Percentiles rank a stretch among this genome's conserved stretches.
Evolutionary conservation across 2,113 vertebrate species (phyloP).

Genomic region (Triplophysa dalaica): DNA sequence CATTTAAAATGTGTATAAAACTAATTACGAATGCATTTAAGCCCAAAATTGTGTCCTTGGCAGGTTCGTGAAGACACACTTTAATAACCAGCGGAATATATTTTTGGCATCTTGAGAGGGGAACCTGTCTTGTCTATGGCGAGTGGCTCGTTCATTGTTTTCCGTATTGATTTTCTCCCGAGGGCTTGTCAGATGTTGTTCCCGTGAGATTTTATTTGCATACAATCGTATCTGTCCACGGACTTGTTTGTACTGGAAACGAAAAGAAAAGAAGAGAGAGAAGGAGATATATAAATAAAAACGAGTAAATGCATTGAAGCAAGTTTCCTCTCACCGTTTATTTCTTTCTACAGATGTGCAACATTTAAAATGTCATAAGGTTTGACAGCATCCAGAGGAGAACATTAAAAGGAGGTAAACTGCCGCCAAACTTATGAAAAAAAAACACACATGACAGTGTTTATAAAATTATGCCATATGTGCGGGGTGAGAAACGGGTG

Average conservation of each 20-base stretch:
- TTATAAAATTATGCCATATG: not conserved
- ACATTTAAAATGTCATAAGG: conserved; percentile 25
- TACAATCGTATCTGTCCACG: conserved; percentile 37
- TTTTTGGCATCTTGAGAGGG: conserved; percentile 51
- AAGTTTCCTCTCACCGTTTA: not conserved
- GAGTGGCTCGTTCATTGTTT: conserved; percentile 48
- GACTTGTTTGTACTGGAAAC: conserved; percentile 31
- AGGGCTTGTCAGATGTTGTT: conserved; percentile 20
- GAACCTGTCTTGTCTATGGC: conserved; percentile 4
- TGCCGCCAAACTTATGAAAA: conserved; percentile 1
- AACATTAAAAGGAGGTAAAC: conserved; percentile 20
- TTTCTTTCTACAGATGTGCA: not conserved
- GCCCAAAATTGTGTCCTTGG: conserved; percentile 45
- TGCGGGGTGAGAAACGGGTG: not conserved
- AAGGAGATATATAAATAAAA: conserved; percentile 31
- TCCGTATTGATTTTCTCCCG: conserved; percentile 35
- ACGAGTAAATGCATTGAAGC: not conserved
- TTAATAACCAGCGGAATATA: conserved; percentile 46
- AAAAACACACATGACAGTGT: not conserved
- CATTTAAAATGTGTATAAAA: conserved; percentile 11
- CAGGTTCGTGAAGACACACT: conserved; percentile 25
- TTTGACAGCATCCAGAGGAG: conserved; percentile 10
- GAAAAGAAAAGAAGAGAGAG: conserved; percentile 12
- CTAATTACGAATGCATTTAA: conserved; percentile 58
- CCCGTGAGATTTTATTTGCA: conserved; percentile 57